Evolutionary conservation across 2,797 vertebrate genomes (phyloP).

Genomic region (Amblyopsis hoosieri): DNA sequence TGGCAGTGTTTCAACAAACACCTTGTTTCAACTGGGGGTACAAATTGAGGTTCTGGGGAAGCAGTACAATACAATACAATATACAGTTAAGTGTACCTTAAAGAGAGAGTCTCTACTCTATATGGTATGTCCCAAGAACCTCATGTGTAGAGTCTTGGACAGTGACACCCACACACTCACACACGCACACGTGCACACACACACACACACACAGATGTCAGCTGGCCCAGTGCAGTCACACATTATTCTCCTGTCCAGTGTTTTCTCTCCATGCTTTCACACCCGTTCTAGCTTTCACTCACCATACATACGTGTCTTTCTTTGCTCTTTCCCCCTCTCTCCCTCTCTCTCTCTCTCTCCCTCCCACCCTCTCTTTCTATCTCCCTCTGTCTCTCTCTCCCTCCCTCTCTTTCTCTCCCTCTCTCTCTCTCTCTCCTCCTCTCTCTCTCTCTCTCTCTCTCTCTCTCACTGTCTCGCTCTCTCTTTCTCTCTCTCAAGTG

Average conservation of each 20-base stretch:
- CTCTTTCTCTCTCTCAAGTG: slow-evolving; percentile 60
- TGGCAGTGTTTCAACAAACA: no score
- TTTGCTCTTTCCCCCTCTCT: neutral
- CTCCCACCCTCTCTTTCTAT: neutral
- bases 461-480: slow-evolving; percentile 1
- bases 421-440: slow-evolving; percentile 18
- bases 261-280: neutral
- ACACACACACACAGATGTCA: neutral
- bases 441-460: slow-evolving; percentile 43
- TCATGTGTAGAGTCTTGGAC: neutral
- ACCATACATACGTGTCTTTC: neutral
- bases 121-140: neutral
- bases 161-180: neutral
- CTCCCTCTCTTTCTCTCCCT: neutral
- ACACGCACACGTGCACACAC: neutral
- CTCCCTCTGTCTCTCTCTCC: slow-evolving; percentile 46
- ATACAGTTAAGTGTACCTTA: no score
- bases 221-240: neutral
- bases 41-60: no score
- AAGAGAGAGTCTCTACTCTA: neutral
- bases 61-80: no score
- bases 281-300: neutral
- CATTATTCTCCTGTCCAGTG: neutral
- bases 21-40: no score
- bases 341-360: neutral